Conservation (phyloP, 2,113 vertebrate species). For the Taurulus bubalis region DNA sequence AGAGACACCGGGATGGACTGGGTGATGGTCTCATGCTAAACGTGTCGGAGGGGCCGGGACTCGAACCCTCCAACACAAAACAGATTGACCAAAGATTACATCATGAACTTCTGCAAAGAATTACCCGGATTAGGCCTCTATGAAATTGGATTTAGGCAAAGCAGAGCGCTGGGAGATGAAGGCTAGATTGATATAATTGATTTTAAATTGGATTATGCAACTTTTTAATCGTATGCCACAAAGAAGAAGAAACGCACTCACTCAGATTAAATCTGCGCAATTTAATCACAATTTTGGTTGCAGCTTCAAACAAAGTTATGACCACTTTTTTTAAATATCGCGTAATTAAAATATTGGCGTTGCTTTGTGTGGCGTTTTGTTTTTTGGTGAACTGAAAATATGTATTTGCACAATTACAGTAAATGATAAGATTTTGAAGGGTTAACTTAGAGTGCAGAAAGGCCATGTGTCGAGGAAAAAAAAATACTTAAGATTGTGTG, state of each 20-base stretch:
- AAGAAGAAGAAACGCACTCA: not conserved
- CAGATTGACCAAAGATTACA: conserved; percentile 79
- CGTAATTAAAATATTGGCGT: not conserved
- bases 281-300: conserved; percentile 40
- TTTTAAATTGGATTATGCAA: conserved; percentile 78
- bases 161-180: conserved; percentile 75
- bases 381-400: not conserved
- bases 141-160: conserved; percentile 79
- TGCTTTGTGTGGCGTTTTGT: not conserved
- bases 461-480: not conserved
- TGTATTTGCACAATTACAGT: not conserved
- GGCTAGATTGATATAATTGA: conserved; percentile 79
- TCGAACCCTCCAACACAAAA: conserved; percentile 70
- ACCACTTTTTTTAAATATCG: conserved; percentile 28
- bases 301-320: conserved; percentile 40
- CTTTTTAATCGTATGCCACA: conserved; percentile 71
- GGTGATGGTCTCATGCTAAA: conserved; percentile 31
- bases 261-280: conserved; percentile 54
- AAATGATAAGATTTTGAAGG: not conserved
- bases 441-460: not conserved
- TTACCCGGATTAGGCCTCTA: conserved; percentile 80
- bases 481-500: not conserved
- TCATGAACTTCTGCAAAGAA: conserved; percentile 82
- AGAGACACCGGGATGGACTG: not conserved
- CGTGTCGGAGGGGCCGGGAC: conserved; percentile 70